A percentile compares a stretch with the other conserved stretches of the same genome.
Evolutionary conservation across 2,888 invertebrate genomes (phyloP).

Genomic region (Baccha elongata): DNA sequence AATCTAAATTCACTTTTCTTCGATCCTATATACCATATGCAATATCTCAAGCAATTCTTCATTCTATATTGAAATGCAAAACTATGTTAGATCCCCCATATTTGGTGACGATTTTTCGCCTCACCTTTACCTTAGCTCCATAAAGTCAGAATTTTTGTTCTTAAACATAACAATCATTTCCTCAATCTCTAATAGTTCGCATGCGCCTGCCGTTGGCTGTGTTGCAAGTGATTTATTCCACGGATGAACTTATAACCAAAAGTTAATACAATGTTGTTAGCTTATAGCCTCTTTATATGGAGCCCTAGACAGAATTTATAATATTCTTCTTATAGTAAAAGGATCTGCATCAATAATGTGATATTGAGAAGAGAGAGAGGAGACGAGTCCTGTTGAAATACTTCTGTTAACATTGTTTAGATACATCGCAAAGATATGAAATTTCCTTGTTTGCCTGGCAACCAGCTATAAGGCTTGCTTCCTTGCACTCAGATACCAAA

Average conservation of each 20-base stretch:
- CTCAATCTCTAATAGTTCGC: conserved; percentile 5
- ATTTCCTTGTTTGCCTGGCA: conserved; percentile 40
- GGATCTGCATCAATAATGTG: conserved; percentile 17
- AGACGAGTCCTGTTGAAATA: conserved; percentile 62
- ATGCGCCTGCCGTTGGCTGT: conserved; percentile 1
- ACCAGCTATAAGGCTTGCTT: conserved; percentile 9
- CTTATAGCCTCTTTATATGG: background rate
- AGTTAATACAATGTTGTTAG: conserved; percentile 49
- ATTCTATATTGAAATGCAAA: conserved; percentile 14
- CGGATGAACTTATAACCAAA: conserved; percentile 60
- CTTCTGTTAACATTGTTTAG: conserved; percentile 65
- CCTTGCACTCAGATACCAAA: conserved; percentile 22
- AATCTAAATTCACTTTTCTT: background rate
- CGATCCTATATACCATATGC: background rate
- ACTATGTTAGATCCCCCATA: conserved; percentile 13
- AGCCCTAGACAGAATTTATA: background rate
- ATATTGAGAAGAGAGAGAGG: background rate
- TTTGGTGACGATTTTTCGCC: background rate
- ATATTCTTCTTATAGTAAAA: conserved; percentile 4
- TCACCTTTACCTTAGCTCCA: background rate
- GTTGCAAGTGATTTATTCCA: conserved; percentile 63
- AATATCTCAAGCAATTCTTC: background rate
- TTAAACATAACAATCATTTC: conserved; percentile 17
- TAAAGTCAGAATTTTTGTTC: background rate
- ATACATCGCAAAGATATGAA: conserved; percentile 64